Base-by-base conservation (phyloP, 1,140 invertebrate species). In the Diprion similis region DNA sequence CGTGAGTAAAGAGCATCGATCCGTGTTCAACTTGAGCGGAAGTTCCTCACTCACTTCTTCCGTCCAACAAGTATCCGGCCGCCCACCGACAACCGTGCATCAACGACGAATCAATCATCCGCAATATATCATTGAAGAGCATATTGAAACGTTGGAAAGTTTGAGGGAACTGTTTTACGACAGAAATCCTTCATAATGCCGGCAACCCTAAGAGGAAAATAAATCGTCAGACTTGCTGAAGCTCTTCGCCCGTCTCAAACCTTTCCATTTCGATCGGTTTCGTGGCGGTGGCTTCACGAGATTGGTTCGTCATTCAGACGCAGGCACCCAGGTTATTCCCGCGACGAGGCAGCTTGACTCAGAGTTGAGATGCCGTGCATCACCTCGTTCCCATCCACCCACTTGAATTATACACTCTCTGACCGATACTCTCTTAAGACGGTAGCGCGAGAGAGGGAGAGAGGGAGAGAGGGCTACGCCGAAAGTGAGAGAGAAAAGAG, bases 401-500 rank as follows among this genome's bases (percentile, higher is more conserved):
- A 8, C 51, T 59, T 15, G 51, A 59, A 37, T 37, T 37, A 37
- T 37, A 37, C 24, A 37, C 24, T 37, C 24, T 37, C 24, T 37
- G 2, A 37, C 24, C 24, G 24, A 59, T 15, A 9, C 51, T 9
- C 51, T 59, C n/a, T 59, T 17, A 59, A 17, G 9, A 13, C 11
- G 66, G 64, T 45, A 65, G 71, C 59, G 65, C 47, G 47, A 24
- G 46, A 68, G 11, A 24, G 45, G 46, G 47, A 24, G 46, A 68
- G 11, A 24, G 45, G 46, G 47, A 13, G 46, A 68, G 11, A 24
- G 15, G 46, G 73, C 18, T 19, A 66, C 68, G 59, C 24, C 66
- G 46, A 48, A 45, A 64, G 19, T 18, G 9, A 73, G 37, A 71
- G 72, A 47, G 69, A 69, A 70, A 70, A 66, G 75, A 77, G 64